A percentile compares a stretch with the other conserved stretches of the same genome.
These are phyloP conservation scores for Idaea straminata DNA, from an alignment of 2,888 invertebrate species.

Conservation along the genomic window DNA sequence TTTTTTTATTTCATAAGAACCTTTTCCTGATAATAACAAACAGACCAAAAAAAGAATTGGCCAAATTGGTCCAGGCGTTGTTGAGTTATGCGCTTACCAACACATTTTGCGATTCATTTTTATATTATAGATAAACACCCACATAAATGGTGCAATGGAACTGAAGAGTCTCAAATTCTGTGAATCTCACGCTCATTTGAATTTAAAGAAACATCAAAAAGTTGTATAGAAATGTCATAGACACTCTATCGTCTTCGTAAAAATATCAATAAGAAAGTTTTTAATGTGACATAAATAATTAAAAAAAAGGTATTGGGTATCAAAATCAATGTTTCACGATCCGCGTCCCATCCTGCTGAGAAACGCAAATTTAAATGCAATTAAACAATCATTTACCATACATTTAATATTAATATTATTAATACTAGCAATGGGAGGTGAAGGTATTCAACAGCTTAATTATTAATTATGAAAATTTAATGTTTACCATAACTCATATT, in stretches of 20 bases:
- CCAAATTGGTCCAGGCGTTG: too few species aligned
- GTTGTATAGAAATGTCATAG: not conserved
- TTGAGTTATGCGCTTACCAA: too few species aligned
- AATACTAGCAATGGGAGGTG: conserved; percentile 16
- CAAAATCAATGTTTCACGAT: conserved; percentile 52
- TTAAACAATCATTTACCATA: conserved; percentile 52
- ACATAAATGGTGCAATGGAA: not conserved
- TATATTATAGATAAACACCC: too few species aligned
- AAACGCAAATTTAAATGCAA: conserved; percentile 63
- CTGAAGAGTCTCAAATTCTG: not conserved
- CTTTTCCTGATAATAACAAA: too few species aligned
- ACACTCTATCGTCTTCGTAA: not conserved
- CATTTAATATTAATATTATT: conserved; percentile 22
- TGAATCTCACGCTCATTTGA: not conserved
- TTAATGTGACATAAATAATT: conserved; percentile 22
- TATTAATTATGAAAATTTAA: conserved; percentile 47
- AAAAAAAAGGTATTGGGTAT: not conserved
- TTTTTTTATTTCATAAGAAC: too few species aligned
- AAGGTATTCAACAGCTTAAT: conserved; percentile 45
- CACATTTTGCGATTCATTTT: too few species aligned
- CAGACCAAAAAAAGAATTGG: too few species aligned
- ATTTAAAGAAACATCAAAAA: not conserved
- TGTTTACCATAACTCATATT: conserved; percentile 48
- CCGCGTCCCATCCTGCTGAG: conserved; percentile 56
- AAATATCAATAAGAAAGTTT: conserved; percentile 26